Evolutionary conservation across 2,113 vertebrate genomes (phyloP).

Genomic region (Cricetomys ansorgei): DNA sequence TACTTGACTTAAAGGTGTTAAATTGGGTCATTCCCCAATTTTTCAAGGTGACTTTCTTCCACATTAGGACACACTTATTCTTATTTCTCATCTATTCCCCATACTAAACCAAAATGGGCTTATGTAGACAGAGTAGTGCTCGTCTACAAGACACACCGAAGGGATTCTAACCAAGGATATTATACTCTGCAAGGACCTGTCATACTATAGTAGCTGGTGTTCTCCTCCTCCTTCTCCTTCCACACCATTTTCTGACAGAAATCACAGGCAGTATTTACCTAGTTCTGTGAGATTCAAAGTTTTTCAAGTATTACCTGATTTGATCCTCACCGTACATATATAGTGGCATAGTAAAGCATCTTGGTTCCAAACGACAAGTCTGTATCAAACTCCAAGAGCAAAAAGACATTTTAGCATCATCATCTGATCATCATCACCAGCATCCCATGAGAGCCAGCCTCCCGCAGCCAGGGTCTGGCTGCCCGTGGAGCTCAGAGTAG

Average conservation of each 20-base stretch:
- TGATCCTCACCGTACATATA: neutral
- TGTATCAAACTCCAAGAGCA: neutral
- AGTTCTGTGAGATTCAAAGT: neutral
- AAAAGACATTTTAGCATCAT: neutral
- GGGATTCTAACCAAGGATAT: neutral
- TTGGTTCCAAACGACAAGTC: neutral
- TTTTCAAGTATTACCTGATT: neutral
- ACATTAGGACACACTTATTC: neutral
- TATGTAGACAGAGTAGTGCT: neutral
- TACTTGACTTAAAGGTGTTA: slow-evolving; percentile 24
- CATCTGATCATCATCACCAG: neutral
- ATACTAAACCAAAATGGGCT: neutral
- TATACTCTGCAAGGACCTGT: neutral
- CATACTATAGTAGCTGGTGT: neutral
- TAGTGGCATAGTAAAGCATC: neutral
- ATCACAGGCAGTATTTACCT: neutral
- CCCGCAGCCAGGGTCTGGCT: neutral
- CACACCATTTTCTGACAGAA: neutral
- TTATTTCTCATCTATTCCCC: neutral
- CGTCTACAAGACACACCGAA: neutral
- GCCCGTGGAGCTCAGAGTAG: neutral
- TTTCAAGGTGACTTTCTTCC: neutral
- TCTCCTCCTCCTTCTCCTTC: neutral
- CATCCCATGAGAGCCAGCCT: neutral
- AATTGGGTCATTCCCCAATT: neutral